Conservation (phyloP, 2,797 vertebrate genomes). For the Thripadectes ignobilis region DNA sequence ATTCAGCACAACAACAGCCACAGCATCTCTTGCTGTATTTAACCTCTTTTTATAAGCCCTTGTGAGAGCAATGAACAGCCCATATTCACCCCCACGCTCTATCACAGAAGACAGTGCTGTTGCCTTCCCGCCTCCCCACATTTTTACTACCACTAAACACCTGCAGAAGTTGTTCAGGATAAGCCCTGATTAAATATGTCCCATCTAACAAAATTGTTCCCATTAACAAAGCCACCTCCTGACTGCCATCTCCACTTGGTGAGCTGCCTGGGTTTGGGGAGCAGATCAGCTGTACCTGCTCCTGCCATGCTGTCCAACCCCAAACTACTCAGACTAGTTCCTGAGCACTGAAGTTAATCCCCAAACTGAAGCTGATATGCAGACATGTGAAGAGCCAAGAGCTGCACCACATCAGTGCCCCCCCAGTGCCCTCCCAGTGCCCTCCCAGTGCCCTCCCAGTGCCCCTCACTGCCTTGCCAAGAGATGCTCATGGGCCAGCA, state of each 20-base stretch:
- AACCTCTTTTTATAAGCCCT: not conserved
- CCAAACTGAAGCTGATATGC: not conserved
- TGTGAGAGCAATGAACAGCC: not conserved
- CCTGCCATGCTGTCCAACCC: not conserved
- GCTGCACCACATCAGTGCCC: not conserved
- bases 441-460: not conserved
- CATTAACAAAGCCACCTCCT: not conserved
- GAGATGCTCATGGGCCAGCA: not conserved
- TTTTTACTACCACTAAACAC: accelerated
- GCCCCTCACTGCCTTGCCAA: slow-evolving; percentile 8
- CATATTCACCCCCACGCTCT: not conserved
- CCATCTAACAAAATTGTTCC: not conserved
- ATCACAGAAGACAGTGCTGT: accelerated
- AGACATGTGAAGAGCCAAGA: not conserved
- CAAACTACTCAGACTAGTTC: not conserved
- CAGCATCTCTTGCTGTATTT: accelerated
- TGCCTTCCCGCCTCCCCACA: accelerated
- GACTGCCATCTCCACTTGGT: not conserved
- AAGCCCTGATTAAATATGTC: not conserved
- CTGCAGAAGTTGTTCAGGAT: not conserved
- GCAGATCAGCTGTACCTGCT: not conserved
- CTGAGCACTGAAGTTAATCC: not conserved
- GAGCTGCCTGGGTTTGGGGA: not conserved
- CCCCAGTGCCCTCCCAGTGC: not conserved
- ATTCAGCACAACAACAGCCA: not conserved